phyloP scores from a whole-genome alignment of 2,113 vertebrate genomes.

The Rostratula benghalensis region DNA sequence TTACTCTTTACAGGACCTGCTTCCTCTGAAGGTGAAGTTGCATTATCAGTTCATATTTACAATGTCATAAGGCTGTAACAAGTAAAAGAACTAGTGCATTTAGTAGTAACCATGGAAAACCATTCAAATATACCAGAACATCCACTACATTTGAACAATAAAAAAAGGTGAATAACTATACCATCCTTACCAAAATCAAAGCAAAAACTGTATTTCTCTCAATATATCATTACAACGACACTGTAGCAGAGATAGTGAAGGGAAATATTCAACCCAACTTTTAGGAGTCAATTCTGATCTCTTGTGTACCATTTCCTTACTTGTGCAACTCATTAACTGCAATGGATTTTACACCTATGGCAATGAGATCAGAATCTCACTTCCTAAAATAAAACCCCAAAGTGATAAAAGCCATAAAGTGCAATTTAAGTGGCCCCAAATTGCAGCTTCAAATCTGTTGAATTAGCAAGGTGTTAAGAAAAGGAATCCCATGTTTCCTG shows the following conservation, averaged over 20 bases:
- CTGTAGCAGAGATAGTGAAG: background rate
- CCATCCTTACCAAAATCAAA: background rate
- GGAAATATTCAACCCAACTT: background rate
- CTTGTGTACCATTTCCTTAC: background rate
- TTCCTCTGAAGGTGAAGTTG: background rate
- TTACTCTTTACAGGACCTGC: background rate
- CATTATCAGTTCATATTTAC: background rate
- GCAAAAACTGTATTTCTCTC: background rate
- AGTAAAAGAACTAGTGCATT: background rate
- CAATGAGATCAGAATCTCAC: background rate
- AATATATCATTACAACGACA: background rate
- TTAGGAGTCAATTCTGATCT: background rate
- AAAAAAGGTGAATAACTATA: background rate
- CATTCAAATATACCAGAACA: background rate
- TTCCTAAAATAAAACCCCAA: background rate
- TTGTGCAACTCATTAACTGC: background rate
- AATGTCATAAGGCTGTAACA: background rate
- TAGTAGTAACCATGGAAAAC: background rate
- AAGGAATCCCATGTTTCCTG: background rate
- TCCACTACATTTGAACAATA: background rate
- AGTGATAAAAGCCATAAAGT: background rate
- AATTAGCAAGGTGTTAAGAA: background rate
- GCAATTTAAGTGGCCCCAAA: background rate
- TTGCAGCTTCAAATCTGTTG: background rate
- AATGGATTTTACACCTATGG: background rate